Percentiles rank a stretch among this genome's conserved stretches.
These are phyloP conservation scores for Aphidius colemani DNA, from an alignment of 2,888 invertebrate species.

Conservation along the genomic window DNA sequence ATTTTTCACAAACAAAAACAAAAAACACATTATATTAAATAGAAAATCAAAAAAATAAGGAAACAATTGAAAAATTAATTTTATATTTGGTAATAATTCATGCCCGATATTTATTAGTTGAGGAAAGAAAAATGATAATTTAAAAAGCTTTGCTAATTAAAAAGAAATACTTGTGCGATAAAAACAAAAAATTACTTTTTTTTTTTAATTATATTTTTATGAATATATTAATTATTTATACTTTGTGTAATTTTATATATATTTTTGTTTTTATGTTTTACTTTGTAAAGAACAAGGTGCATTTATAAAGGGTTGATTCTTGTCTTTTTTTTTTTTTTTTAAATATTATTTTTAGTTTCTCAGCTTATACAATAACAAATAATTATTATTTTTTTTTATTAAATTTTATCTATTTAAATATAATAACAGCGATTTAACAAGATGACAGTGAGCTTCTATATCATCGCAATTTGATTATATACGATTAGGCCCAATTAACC, in stretches of 20 bases:
- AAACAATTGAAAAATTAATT: too few species aligned
- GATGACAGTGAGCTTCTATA: conserved; percentile 5
- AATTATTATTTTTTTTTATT: conserved; percentile 12
- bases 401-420: neutral
- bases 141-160: too few species aligned
- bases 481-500: conserved; percentile 14
- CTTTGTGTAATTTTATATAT: neutral
- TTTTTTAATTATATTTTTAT: neutral
- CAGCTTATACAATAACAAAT: conserved; percentile 15
- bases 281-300: conserved; percentile 3
- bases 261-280: neutral
- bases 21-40: too few species aligned
- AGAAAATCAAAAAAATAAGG: too few species aligned
- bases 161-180: too few species aligned
- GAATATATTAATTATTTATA: too few species aligned
- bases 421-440: conserved; percentile 24
- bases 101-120: neutral
- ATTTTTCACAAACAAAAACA: too few species aligned
- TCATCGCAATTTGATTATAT: neutral
- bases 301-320: conserved; percentile 8
- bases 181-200: too few species aligned
- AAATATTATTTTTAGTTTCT: neutral
- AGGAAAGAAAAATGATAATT: neutral
- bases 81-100: too few species aligned
- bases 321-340: neutral